Percentiles rank a stretch among this genome's conserved stretches.
These are phyloP conservation scores for Corythaeola cristata DNA, from an alignment of 2,113 vertebrate species.

Conservation along the genomic window DNA sequence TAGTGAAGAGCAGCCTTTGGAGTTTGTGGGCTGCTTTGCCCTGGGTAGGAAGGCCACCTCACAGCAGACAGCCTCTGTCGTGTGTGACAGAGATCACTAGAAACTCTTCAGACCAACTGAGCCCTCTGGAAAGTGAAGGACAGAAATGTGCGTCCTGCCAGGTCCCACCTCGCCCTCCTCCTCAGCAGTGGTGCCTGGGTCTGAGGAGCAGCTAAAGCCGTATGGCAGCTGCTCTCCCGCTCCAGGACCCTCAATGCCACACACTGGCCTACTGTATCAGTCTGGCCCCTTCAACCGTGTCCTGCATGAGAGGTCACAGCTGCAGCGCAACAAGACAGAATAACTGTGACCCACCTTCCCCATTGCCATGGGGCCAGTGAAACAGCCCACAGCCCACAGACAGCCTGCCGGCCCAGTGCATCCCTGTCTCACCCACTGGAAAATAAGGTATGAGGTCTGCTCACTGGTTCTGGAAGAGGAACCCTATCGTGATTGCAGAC, in stretches of 20 bases:
- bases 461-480: not conserved
- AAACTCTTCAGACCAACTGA: not conserved
- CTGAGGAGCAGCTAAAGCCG: not conserved
- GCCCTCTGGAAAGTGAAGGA: accelerated
- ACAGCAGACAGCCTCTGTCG: not conserved
- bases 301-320: not conserved
- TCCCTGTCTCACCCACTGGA: not conserved
- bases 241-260: not conserved
- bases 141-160: not conserved
- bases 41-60: not conserved
- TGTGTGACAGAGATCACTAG: not conserved
- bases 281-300: not conserved
- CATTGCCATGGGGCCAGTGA: not conserved
- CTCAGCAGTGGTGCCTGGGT: not conserved
- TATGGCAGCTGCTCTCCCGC: not conserved
- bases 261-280: not conserved
- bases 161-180: not conserved
- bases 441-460: not conserved
- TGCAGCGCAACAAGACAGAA: not conserved
- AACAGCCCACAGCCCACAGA: not conserved
- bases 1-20: not conserved
- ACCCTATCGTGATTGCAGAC: accelerated
- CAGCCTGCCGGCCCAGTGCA: not conserved
- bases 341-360: not conserved
- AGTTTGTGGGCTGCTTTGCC: not conserved